phyloP scores from a whole-genome alignment of 2,888 invertebrate species.

The Pseudococcus viburni region DNA sequence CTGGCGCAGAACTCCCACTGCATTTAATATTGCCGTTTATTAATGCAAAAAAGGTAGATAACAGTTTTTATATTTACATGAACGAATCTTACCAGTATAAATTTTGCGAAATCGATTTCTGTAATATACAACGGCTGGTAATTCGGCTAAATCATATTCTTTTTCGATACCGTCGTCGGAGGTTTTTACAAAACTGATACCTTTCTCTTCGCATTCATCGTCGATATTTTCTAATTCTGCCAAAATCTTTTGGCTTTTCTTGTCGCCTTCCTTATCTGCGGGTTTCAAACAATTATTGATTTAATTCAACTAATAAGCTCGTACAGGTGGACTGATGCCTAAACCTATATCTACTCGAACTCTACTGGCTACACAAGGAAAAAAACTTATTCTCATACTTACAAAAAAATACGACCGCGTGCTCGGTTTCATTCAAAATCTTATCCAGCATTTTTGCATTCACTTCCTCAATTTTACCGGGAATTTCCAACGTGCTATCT shows the following conservation, averaged over 20 bases:
- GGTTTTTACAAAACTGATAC: conserved; percentile 92
- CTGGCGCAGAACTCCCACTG: no score
- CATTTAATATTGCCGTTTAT: no score
- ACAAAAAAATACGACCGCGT: conserved; percentile 95
- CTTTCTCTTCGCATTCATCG: conserved; percentile 92
- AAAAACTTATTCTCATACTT: conserved; percentile 72
- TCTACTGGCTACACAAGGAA: no score
- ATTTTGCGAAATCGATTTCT: conserved; percentile 90
- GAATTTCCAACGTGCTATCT: conserved; percentile 90
- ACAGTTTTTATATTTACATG: no score
- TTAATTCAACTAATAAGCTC: no score
- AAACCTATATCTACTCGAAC: no score
- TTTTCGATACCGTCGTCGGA: conserved; percentile 89
- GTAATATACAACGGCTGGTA: conserved; percentile 90
- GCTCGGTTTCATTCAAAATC: conserved; percentile 87
- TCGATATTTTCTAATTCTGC: conserved; percentile 93
- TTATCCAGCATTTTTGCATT: conserved; percentile 92
- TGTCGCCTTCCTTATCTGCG: conserved; percentile 89
- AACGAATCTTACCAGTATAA: conserved; percentile 81
- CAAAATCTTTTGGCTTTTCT: conserved; percentile 89
- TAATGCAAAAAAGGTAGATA: no score
- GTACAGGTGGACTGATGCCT: no score
- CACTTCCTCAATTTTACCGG: conserved; percentile 93
- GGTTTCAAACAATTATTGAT: neutral
- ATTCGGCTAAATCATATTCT: conserved; percentile 86